Base-by-base conservation (phyloP, 2,888 invertebrate genomes). In the Synergus laeviventris region DNA sequence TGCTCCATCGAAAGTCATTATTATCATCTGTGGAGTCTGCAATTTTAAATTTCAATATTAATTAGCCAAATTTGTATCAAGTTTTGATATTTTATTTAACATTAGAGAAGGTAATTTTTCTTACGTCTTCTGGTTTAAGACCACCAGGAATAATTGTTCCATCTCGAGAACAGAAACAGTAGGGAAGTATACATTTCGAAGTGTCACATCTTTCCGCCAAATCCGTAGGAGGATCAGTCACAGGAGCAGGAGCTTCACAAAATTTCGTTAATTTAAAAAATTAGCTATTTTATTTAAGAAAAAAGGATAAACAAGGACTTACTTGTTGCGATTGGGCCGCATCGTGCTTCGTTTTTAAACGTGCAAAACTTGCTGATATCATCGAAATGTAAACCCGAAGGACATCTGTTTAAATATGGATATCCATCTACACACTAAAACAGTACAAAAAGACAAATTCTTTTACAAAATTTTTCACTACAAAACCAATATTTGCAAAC, bases 1-100 rank as follows among this genome's bases (percentile, higher is more conserved):
- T 36, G 97, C 98, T 74, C 98, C 98, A 90, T 98, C 98, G 90
- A 98, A 97, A 59, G 98, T 97, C 86, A 98, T 91, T 88, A 98
- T 91, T 85, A 98, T 96, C 94, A 98, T 97, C 93, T 98, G 98
- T 9, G 98, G 98, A 56, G 96, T 95, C 97, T 97, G 92, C 11
- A 92, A 74, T 45, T 74, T 54, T 62, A 77, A 73, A 42, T 16
- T 74, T 36, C 16, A 31, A 31, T 31, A 31, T 31, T 31, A 31
- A 31, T 31, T 31, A 31, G 5, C 3, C 0, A 2, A 4, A 16
- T 14, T 45, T 45, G 7, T n/a, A 49, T n/a, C 2, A 7, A 49
- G n/a, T n/a, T n/a, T 2, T 54, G 2, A 18, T 54, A n/a, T 18
- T 49, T 9, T 18, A 18, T 54, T 54, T 21, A 54, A 49, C 12